Percentiles rank a stretch among this genome's conserved stretches.
phyloP scores from a whole-genome alignment of 2,113 vertebrate species.

The Vulpes lagopus region DNA sequence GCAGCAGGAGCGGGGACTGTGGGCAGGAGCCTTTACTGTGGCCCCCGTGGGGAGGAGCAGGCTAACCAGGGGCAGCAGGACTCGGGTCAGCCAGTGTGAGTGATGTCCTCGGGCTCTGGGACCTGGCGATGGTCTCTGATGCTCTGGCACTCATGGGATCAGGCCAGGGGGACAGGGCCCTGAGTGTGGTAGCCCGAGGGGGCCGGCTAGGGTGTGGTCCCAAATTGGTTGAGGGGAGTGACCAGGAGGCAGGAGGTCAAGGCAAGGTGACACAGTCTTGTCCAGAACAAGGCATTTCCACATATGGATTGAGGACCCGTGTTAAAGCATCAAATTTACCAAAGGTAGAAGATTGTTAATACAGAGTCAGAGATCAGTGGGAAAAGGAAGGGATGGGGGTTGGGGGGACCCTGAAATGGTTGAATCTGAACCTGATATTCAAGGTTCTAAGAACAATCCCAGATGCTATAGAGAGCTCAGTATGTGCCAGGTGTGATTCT shows the following conservation, averaged over 20 bases:
- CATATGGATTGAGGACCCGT: not conserved
- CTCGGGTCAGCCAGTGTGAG: not conserved
- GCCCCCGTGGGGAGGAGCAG: not conserved
- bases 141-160: not conserved
- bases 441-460: not conserved
- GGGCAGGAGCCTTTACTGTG: not conserved
- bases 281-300: not conserved
- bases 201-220: not conserved
- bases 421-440: not conserved
- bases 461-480: not conserved
- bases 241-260: not conserved
- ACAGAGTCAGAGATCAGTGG: fast-evolving
- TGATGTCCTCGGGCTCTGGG: not conserved
- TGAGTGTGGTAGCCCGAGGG: not conserved
- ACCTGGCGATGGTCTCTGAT: not conserved
- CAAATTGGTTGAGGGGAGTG: not conserved
- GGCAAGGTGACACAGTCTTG: not conserved
- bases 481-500: not conserved
- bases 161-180: not conserved
- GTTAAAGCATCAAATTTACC: not conserved
- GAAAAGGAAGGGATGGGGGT: not conserved
- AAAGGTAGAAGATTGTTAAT: not conserved
- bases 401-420: fast-evolving
- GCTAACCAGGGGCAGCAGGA: not conserved
- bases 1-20: not conserved